Percentiles rank a stretch among this genome's conserved stretches.
phyloP scores from a whole-genome alignment of 2,113 vertebrate genomes.

The Centrocercus urophasianus region DNA sequence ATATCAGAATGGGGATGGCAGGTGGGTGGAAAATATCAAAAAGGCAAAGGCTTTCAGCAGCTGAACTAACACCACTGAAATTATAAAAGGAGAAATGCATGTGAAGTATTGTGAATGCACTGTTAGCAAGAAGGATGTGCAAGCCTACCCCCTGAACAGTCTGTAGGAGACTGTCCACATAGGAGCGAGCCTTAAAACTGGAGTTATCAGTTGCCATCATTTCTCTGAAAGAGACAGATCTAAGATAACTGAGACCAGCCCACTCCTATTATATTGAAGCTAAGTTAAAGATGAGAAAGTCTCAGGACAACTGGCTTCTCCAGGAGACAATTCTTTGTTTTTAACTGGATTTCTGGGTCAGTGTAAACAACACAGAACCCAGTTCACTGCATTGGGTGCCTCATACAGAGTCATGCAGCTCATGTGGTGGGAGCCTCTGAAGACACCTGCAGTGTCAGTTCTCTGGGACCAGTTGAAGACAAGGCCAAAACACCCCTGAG shows the following conservation, averaged over 20 bases:
- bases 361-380: neutral
- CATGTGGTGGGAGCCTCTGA: neutral
- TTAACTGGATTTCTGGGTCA: neutral
- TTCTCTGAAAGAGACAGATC: neutral
- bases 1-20: neutral
- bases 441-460: neutral
- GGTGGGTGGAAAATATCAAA: neutral
- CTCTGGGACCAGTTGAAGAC: neutral
- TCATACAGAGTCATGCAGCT: neutral
- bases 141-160: neutral
- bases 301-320: neutral
- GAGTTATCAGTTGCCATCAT: neutral
- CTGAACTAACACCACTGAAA: neutral
- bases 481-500: neutral
- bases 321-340: neutral
- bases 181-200: neutral
- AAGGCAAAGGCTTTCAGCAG: neutral
- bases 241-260: neutral
- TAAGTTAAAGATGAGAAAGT: neutral
- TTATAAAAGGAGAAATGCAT: neutral
- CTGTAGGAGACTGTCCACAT: neutral
- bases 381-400: neutral
- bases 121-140: neutral
- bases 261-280: neutral
- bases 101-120: neutral